These are phyloP conservation scores for Nineta flava DNA, from an alignment of 2,888 invertebrate species.

Conservation along the genomic window DNA sequence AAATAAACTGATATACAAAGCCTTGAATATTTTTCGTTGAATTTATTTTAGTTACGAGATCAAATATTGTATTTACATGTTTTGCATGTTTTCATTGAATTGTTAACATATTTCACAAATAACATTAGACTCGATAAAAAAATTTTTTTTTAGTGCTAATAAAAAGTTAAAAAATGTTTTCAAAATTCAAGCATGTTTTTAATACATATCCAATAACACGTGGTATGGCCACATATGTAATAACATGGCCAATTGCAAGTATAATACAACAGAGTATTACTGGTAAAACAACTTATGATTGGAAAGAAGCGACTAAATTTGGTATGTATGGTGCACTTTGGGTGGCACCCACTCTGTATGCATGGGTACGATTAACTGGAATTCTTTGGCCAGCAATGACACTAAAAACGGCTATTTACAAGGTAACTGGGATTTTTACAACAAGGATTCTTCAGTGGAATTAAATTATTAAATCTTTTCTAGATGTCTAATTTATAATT, in stretches of 20 bases:
- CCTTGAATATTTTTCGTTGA: no score
- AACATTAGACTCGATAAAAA: no score
- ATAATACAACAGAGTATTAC: constrained; percentile 55
- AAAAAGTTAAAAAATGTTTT: background rate
- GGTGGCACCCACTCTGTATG: constrained; percentile 66
- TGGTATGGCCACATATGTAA: constrained; percentile 54
- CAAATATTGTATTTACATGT: no score
- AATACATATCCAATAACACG: constrained; percentile 33
- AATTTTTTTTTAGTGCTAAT: no score
- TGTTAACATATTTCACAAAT: no score
- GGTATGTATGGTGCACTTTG: constrained; percentile 66
- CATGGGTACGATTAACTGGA: constrained; percentile 60
- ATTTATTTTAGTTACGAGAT: no score
- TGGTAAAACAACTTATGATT: constrained; percentile 48
- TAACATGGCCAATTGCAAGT: constrained; percentile 59
- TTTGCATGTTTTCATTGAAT: no score
- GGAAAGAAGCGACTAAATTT: constrained; percentile 53
- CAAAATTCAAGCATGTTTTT: background rate
- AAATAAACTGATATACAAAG: no score
- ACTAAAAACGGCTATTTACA: constrained; percentile 51
- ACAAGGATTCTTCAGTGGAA: background rate
- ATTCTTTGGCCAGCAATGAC: constrained; percentile 58
- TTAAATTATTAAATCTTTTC: no score
- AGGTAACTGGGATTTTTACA: constrained; percentile 30
- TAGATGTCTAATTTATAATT: no score